A percentile compares a stretch with the other conserved stretches of the same genome.
phyloP scores from a whole-genome alignment of 2,113 vertebrate genomes.

The Pachypanchax playfairii region DNA sequence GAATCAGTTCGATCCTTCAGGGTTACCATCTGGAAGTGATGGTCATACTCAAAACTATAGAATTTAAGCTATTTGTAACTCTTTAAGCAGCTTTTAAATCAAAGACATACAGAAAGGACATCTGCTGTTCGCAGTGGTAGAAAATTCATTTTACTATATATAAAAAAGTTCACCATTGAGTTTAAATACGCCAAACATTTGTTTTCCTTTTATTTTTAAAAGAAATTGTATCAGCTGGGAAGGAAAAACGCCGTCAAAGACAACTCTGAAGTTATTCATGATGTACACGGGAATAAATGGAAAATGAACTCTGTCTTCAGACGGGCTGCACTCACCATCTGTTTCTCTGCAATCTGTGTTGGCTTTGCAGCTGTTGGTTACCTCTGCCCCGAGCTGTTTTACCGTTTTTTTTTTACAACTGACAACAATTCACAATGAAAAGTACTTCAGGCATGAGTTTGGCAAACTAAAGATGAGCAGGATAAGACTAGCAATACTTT shows the following conservation, averaged over 20 bases:
- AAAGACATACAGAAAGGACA: too few species aligned
- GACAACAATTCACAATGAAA: slow-evolving; percentile 29
- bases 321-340: slow-evolving; percentile 8
- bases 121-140: too few species aligned
- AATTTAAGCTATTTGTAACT: too few species aligned
- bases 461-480: slow-evolving; percentile 8
- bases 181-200: not conserved
- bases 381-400: slow-evolving; percentile 12
- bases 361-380: slow-evolving; percentile 36
- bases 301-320: slow-evolving; percentile 14
- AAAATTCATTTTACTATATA: too few species aligned
- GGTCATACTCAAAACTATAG: too few species aligned
- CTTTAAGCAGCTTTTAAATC: too few species aligned
- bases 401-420: slow-evolving; percentile 35
- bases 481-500: not conserved
- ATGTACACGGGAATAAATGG: slow-evolving; percentile 7
- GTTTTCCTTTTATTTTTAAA: not conserved
- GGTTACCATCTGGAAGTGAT: too few species aligned
- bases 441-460: slow-evolving; percentile 8
- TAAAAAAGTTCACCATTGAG: too few species aligned
- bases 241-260: not conserved
- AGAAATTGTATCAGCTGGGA: not conserved
- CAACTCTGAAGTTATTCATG: not conserved
- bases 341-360: slow-evolving; percentile 9
- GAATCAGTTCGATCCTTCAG: too few species aligned